Percentiles rank a stretch among this genome's conserved stretches.
Conservation (phyloP, 2,113 vertebrate species). For the Triplophysa siluroides region DNA sequence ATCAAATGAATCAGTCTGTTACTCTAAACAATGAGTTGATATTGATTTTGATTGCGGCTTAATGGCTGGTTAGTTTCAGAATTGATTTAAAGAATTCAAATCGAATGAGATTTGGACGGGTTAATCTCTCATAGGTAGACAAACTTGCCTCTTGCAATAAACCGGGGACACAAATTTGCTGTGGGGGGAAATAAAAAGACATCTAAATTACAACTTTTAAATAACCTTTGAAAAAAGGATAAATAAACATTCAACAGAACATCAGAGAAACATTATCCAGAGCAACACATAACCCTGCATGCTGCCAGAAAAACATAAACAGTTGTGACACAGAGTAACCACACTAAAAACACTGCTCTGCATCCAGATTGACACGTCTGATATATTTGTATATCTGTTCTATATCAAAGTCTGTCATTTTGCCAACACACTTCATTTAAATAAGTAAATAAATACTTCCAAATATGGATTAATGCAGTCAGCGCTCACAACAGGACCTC, state of each 20-base stretch:
- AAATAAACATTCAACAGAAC: constrained; percentile 50
- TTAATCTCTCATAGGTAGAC: constrained; percentile 64
- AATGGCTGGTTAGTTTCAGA: background rate
- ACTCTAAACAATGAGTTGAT: background rate
- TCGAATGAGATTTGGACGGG: constrained; percentile 25
- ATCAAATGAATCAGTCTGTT: background rate
- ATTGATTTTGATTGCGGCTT: background rate
- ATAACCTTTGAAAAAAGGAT: constrained; percentile 37
- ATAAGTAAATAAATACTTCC: constrained; percentile 14
- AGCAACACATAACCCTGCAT: constrained; percentile 38
- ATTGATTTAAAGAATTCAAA: constrained; percentile 2
- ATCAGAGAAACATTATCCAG: constrained; percentile 53
- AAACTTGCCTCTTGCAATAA: constrained; percentile 85
- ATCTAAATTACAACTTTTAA: constrained; percentile 37
- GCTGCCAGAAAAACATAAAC: constrained; percentile 49
- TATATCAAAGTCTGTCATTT: constrained; percentile 6
- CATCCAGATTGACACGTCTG: constrained; percentile 9
- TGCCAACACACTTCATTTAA: background rate
- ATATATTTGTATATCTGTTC: constrained; percentile 1
- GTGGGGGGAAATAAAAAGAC: constrained; percentile 60
- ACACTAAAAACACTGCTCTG: constrained; percentile 23
- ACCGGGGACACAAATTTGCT: constrained; percentile 77
- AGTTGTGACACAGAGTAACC: constrained; percentile 25
- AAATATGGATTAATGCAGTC: background rate
- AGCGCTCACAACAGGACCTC: background rate